Conservation (phyloP, 2,888 invertebrate species). For the Trichogramma dendrolimi region DNA sequence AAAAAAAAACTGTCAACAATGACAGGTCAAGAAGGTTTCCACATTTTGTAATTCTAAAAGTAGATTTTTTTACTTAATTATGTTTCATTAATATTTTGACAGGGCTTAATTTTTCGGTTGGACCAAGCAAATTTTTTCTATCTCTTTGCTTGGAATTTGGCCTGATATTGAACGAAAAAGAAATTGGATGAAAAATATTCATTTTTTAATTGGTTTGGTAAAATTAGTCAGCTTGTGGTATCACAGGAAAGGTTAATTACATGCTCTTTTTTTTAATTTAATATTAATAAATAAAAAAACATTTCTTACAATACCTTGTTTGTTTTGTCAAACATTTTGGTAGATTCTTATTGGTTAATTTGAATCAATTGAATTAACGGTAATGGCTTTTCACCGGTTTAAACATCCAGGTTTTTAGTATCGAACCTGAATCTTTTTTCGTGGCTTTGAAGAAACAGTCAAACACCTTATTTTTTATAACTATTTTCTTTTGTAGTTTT, state of each 20-base stretch:
- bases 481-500: background rate
- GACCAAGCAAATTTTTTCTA: slow-evolving; percentile 32
- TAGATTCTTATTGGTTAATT: background rate
- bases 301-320: background rate
- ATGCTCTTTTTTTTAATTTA: background rate
- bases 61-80: no score
- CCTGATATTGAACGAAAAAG: slow-evolving; percentile 25
- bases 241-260: slow-evolving; percentile 23
- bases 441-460: background rate
- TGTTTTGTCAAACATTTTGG: background rate
- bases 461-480: background rate
- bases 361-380: background rate
- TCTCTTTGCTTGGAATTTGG: slow-evolving; percentile 34
- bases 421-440: slow-evolving; percentile 8
- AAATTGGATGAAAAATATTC: background rate
- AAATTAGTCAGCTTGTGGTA: slow-evolving; percentile 22
- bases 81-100: background rate
- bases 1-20: no score
- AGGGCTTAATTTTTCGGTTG: slow-evolving; percentile 31
- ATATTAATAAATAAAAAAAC: background rate
- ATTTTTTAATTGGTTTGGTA: slow-evolving; percentile 13
- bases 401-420: no score
- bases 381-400: background rate
- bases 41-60: no score
- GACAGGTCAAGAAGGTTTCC: no score